phyloP scores from a whole-genome alignment of 2,888 invertebrate genomes.

The Ichneumoninae sp. region DNA sequence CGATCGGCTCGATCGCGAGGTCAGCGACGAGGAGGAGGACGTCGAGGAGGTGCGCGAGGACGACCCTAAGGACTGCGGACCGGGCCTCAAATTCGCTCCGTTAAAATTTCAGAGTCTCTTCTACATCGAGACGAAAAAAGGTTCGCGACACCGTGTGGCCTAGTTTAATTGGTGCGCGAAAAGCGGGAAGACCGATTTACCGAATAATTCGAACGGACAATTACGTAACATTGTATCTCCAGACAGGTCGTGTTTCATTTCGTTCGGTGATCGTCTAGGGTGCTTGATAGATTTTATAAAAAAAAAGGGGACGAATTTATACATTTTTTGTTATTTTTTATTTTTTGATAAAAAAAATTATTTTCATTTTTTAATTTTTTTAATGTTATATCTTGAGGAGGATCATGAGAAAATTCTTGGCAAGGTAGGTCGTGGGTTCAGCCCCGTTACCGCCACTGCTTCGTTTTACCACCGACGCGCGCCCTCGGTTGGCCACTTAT shows the following conservation, averaged over 20 bases:
- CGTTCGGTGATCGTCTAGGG: too few relatives aligned
- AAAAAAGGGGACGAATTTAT: conserved; percentile 15
- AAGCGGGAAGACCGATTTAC: neutral
- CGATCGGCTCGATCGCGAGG: conserved; percentile 57
- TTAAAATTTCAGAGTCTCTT: conserved; percentile 87
- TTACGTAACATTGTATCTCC: neutral
- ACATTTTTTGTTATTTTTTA: conserved; percentile 25
- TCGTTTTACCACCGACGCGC: conserved; percentile 49
- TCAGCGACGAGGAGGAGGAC: conserved; percentile 62
- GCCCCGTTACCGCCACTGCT: conserved; percentile 43
- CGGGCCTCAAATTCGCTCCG: conserved; percentile 87
- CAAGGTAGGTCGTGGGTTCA: conserved; percentile 57
- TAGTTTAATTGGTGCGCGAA: neutral
- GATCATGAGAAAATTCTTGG: conserved; percentile 51
- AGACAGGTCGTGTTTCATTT: too few relatives aligned
- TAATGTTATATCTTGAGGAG: conserved; percentile 17
- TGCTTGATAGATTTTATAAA: neutral
- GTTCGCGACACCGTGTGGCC: conserved; percentile 80
- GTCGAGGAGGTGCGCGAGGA: conserved; percentile 59
- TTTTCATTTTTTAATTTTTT: neutral
- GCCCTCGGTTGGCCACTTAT: conserved; percentile 46
- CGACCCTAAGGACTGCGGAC: conserved; percentile 81
- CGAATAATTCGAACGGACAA: conserved; percentile 3
- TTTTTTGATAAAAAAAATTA: neutral
- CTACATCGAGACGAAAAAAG: conserved; percentile 89